Base-by-base conservation (phyloP, 2,113 vertebrate genomes). In the Dolichallabes microphthalmus region DNA sequence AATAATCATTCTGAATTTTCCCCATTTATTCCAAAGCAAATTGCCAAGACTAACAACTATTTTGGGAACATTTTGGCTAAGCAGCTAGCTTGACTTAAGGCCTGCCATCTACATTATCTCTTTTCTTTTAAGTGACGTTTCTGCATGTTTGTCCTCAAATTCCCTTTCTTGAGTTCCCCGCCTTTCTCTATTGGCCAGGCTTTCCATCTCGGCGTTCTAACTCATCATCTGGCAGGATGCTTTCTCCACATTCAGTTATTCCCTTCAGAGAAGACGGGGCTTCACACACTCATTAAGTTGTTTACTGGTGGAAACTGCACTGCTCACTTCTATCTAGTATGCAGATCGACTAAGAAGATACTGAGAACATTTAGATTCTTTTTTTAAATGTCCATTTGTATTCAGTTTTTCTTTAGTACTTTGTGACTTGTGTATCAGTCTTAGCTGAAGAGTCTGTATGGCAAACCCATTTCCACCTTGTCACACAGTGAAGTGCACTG, bases 191-290 rank as follows among this genome's bases (percentile, higher is more conserved):
- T 13, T 30, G 39, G 27, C 19, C 15, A 30, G 2, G 77, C 22
- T 20, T 74, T 71, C 50, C 20, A 50, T 79, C 57, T 80, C 68
- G 17, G 53, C 17, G 13, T 20, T 85, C 57, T 60, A 57, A 45
- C 66, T 45, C 45, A 22, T 17, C 17, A 75, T 52, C 58, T 61
- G 25, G 50, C 58, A 80, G 77, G 32, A 82, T 25, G 73, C 35
- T 27, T 76, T 82, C 69, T 12, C 17, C 58, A 87, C 78, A 66
- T 84, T 17, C 39, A 75, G n/a, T 45, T 35, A 58, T 73, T 61
- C 17, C 58, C 55, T 39, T 71, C 19, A 71, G 19, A 71, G 22
- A 71, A 71, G 68, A 71, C 68, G 17, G 30, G 0, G 15, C 71
- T 79, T 32, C 27, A 22, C 8, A 60, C 14, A 9, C 69, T 81